Percentiles rank a stretch among this genome's conserved stretches.
These are phyloP conservation scores for Balaeniceps rex DNA, from an alignment of 2,113 vertebrate species.

Conservation along the genomic window DNA sequence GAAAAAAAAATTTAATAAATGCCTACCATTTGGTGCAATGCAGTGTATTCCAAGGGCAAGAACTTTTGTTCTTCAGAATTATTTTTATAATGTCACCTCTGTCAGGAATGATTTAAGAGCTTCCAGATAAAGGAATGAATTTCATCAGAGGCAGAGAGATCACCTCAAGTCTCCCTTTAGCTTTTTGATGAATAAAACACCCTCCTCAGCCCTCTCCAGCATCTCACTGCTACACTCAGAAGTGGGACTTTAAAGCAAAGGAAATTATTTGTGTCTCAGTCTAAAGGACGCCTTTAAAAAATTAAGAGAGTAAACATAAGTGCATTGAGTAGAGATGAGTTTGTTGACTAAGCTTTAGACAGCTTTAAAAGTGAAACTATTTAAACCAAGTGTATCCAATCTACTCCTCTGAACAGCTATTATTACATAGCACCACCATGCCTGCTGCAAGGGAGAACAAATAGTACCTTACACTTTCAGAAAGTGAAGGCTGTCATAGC, in stretches of 20 bases:
- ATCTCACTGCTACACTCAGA: neutral
- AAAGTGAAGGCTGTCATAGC: neutral
- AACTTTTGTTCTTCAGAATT: slow-evolving; percentile 35
- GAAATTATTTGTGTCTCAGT: neutral
- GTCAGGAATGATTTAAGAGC: slow-evolving; percentile 49
- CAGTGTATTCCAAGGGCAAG: slow-evolving; percentile 11
- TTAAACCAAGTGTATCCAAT: neutral
- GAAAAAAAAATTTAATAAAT: neutral
- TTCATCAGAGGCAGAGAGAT: slow-evolving; percentile 22
- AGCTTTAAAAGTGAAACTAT: neutral
- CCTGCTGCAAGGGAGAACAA: neutral
- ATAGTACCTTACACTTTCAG: neutral
- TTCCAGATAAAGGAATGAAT: slow-evolving; percentile 37
- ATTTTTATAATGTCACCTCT: slow-evolving; percentile 48
- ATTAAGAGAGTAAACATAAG: neutral
- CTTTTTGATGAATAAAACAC: neutral
- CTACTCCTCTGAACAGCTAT: neutral
- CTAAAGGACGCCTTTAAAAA: neutral
- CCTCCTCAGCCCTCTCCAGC: neutral
- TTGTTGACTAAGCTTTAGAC: neutral
- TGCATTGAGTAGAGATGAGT: neutral
- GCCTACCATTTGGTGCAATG: slow-evolving; percentile 19
- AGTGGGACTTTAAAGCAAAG: neutral
- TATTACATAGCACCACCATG: neutral
- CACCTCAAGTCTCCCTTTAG: neutral